These are phyloP conservation scores for Philotrypesis tridentata DNA, from an alignment of 1,140 invertebrate species.

Conservation along the genomic window DNA sequence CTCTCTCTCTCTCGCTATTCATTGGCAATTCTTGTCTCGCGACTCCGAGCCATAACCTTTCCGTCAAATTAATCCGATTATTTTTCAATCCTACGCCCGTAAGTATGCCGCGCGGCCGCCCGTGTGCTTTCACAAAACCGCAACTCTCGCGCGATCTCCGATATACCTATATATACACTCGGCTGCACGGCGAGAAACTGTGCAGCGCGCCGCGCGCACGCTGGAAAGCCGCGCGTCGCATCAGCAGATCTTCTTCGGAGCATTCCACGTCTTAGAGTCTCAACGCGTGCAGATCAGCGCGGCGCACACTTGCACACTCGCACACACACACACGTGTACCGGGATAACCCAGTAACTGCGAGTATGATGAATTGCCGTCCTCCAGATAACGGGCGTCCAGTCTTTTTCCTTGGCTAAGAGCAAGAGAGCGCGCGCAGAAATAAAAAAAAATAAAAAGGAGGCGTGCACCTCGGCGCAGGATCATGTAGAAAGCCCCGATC, in stretches of 20 bases:
- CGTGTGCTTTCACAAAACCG: slow-evolving; percentile 40
- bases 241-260: background rate
- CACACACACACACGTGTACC: background rate
- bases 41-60: too few relatives aligned
- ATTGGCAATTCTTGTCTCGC: too few relatives aligned
- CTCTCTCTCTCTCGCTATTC: too few relatives aligned
- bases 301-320: too few relatives aligned
- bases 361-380: slow-evolving; percentile 34
- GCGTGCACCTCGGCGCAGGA: slow-evolving; percentile 13
- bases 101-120: slow-evolving; percentile 3
- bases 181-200: slow-evolving; percentile 4
- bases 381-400: slow-evolving; percentile 25
- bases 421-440: slow-evolving; percentile 18
- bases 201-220: background rate
- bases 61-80: background rate
- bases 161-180: background rate
- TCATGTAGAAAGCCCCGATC: slow-evolving; percentile 34
- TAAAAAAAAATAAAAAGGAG: slow-evolving; percentile 23
- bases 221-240: slow-evolving; percentile 5
- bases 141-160: background rate
- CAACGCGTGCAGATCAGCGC: too few relatives aligned
- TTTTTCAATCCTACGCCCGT: background rate
- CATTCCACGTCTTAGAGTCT: slow-evolving; percentile 1
- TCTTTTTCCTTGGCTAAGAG: background rate
- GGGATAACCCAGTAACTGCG: slow-evolving; percentile 21